Evolutionary conservation across 2,113 vertebrate genomes (phyloP).

Genomic region (Pangasianodon gigas): DNA sequence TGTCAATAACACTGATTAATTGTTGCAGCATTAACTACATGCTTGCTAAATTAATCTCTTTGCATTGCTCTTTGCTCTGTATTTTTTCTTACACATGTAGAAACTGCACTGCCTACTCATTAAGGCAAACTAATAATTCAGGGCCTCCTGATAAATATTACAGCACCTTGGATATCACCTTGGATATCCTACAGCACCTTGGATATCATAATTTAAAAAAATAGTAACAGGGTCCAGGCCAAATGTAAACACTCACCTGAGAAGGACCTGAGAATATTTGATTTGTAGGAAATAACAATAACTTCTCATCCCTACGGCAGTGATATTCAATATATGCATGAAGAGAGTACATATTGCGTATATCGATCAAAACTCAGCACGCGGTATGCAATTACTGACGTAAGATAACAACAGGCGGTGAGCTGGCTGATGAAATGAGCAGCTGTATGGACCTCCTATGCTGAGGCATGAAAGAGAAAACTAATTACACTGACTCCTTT

Average conservation of each 20-base stretch:
- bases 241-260: neutral
- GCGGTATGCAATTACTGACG: constrained; percentile 15
- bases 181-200: neutral
- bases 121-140: too few species aligned
- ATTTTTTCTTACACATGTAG: neutral
- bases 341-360: constrained; percentile 6
- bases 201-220: too few species aligned
- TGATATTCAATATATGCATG: neutral
- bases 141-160: neutral
- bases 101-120: too few species aligned
- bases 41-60: neutral
- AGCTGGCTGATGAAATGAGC: constrained; percentile 34
- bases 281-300: constrained; percentile 5
- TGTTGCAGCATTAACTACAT: neutral
- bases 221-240: neutral
- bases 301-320: neutral
- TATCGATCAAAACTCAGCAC: constrained; percentile 23
- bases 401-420: neutral
- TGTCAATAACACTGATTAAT: neutral
- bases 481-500: constrained; percentile 21
- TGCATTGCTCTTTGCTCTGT: neutral
- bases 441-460: constrained; percentile 4
- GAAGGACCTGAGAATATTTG: neutral
- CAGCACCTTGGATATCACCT: too few species aligned
- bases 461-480: constrained; percentile 29